Evolutionary conservation across 2,113 vertebrate genomes (phyloP).

Genomic region (Rhinolophus ferrumequinum): DNA sequence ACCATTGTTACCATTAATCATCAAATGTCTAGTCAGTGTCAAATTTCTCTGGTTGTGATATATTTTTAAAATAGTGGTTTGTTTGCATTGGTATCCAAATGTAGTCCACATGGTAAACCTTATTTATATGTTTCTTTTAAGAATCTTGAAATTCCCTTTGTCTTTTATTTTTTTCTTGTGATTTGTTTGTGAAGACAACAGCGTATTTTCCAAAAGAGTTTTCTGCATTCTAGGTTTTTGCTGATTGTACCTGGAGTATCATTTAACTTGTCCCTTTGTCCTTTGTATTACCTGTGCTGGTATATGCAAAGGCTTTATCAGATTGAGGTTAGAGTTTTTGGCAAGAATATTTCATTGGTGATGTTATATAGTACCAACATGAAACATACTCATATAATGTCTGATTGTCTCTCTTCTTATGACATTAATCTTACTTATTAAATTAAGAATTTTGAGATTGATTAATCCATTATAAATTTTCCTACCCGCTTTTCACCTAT

Average conservation of each 20-base stretch:
- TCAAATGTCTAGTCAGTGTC: background rate
- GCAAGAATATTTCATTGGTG: background rate
- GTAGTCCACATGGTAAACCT: background rate
- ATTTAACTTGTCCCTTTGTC: background rate
- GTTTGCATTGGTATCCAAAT: background rate
- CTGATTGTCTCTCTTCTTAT: background rate
- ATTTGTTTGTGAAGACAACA: background rate
- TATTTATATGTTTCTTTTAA: background rate
- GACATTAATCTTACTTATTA: background rate
- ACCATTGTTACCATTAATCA: background rate
- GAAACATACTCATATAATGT: background rate
- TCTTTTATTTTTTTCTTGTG: background rate
- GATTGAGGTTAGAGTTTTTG: background rate
- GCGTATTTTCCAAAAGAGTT: background rate
- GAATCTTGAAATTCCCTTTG: background rate
- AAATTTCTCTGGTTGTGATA: background rate
- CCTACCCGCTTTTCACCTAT: background rate
- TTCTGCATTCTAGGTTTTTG: background rate
- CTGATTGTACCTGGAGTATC: background rate
- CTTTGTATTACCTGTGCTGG: background rate
- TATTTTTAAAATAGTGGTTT: conserved; percentile 3
- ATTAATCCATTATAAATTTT: background rate
- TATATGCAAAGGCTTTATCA: background rate
- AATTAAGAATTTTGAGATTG: background rate
- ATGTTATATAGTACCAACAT: background rate